Evolutionary conservation across 2,888 invertebrate species (phyloP), one percentile per base, ranked within the genome.

Genomic region (Esperia sulphurella): DNA sequence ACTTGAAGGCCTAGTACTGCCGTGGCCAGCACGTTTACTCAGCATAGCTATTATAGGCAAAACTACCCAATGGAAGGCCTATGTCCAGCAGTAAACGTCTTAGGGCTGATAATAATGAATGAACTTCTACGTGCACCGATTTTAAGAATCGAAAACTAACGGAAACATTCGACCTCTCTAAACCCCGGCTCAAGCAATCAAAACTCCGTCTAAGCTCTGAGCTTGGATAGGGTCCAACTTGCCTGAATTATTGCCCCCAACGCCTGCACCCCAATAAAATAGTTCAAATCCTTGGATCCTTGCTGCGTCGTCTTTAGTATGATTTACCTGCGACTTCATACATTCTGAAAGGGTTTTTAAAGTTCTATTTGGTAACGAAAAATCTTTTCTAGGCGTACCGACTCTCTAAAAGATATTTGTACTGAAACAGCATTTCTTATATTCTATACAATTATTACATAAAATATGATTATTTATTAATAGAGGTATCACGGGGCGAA

Each of bases 171-270:
- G 33, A 14, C 48, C 33, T 40, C 43, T 40, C 43, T 40, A 48
- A 40, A 38, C 48, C 48, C 8, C 35, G n/a, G 42, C 38, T 14
- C 30, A 46, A 58, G 65, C 71, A 72, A 75, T 73, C 72, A 72
- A 65, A 75, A 56, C 55, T 60, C 56, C 59, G 38, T 48, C 45
- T 45, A 29, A n/a, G 41, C 44, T 58, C 54, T 57, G 46, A 63
- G 63, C 59, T 75, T 73, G 71, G 77, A 71, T 64, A 55, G 59
- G 51, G 43, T 63, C 73, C 76, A 78, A 74, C 63, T 70, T 13
- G 49, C 40, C 51, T 74, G 67, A 77, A 61, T 73, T 78, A 75
- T 69, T 51, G 55, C 53, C 52, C 52, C 54, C 57, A 49, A 50
- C 57, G 54, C 53, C 55, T 54, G 56, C 58, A 54, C 58, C 53